Base-by-base conservation (phyloP, 2,113 vertebrate genomes). In the Mandrillus leucophaeus region DNA sequence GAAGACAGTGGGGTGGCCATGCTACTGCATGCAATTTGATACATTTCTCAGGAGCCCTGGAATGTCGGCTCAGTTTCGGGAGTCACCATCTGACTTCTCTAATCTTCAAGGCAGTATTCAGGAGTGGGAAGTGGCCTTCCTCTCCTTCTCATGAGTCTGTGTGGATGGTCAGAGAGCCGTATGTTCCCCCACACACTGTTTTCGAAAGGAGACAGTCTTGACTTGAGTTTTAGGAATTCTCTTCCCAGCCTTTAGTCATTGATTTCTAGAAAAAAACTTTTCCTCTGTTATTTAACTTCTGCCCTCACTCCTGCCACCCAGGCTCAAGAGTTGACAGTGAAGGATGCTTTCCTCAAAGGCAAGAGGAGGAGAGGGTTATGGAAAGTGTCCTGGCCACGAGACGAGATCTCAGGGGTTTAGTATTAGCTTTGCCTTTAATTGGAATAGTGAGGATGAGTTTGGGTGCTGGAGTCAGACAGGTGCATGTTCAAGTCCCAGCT, bases 61-160 rank as follows among this genome's bases (percentile, higher is more conserved):
- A 22, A 61, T 1, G 8, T 27, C 5, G 12, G 52, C n/a, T 32
- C n/a, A 0, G 32, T 38, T 18, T 52, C 12, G 1, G 2, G 27
- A 83, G 22, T 32, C 45, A 2, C 27, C 45, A 1, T 11, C 1
- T 18, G 18, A 40, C 70, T 59, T 20, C 30, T 8, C 35, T 6
- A 18, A 32, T 8, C 57, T 35, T 70, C 1, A 3, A 79, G n/a
- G 91, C 30, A 4, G 4, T 2, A 4, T 35, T 32, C 70, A 10
- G 16, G 6, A 6, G 4, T 76, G 2, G 0, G 0, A 30, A 48
- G 66, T 2, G 1, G 3, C 10, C 61, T 40, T 30, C 35, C 14
- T 50, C 57, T 7, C 17, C 18, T 17, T 43, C 66, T n/a, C 38
- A 18, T 2, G 50, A 50, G 83, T 25, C 35, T 32, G 89, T 27